Evolutionary conservation across 2,888 invertebrate genomes (phyloP), one percentile per base, ranked within the genome.

Genomic region (Pantelozetes paolii): DNA sequence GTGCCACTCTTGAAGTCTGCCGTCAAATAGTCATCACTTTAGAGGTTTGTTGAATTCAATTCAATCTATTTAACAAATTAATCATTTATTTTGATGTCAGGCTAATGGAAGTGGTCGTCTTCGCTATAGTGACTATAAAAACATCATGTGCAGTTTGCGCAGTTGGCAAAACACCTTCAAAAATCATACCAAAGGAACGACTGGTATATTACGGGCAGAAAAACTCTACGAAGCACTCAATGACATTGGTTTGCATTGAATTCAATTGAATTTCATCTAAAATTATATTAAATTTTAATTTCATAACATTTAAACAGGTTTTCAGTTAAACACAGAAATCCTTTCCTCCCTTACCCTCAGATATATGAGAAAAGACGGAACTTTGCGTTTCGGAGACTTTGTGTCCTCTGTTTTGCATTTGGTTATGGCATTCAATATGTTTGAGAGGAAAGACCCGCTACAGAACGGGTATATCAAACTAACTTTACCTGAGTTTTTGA

Each of bases 341-440:
- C 85, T 94, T 81, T 89, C 90, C 9, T 87, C 91, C 70, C 85
- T 94, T 11, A 89, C 93, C 76, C 85, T 94, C 77, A 86, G 92
- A 76, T 94, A 93, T 80, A 94, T 94, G 90, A 86, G 94, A 77
- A 94, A 94, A 82, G 94, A 94, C 81, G 94, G 94, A 50, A 94
- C 93, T 74, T 85, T 94, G 62, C 85, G 94, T 78, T 91, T 94
- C 80, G 94, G 94, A 13, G 94, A 94, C 82, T 94, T 94, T 81
- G 93, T 94, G 1, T 91, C 91, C 0, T 90, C 92, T 59, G 90
- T 94, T 79, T 85, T 94, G 79, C 92, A 93, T 81, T 85, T 94
- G 76, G 92, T 91, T 78, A 89, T 92, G 71, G 91, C 93, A 23
- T 94, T 94, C 82, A 89, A 93, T 91, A 85, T 87, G 87, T 79